Evolutionary conservation across 1,140 invertebrate species (phyloP), one percentile per base, ranked within the genome.

Genomic region (Lordiphosa clarofinis): DNA sequence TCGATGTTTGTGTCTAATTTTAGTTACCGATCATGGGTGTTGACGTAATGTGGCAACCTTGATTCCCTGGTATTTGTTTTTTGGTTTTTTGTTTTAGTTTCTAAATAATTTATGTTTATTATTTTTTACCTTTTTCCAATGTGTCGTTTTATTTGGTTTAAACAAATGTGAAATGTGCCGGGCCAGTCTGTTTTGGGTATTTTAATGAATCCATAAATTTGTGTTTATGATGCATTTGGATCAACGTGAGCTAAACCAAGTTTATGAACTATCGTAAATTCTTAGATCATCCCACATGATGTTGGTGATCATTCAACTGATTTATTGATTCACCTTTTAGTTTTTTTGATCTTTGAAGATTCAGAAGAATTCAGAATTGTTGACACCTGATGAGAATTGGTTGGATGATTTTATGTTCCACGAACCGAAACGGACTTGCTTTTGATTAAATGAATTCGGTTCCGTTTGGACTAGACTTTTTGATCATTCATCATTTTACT

Each of bases 1-100:
- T 39, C 68, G 57, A 61, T 50, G 24, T 31, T 56, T 48, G 37
- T 28, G 10, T 53, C 33, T 70, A 82, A 84, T 82, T 82, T 82
- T 84, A 73, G 76, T 59, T 72, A 50, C 66, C 68, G 64, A 82
- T 84, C 73, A 69, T 72, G 49, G 63, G 58, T 65, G 76, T 84
- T 82, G 76, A 82, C 76, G 76, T 84, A 76, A 82, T 82, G 84
- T 84, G 76, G 76, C 76, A 82, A 82, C 76, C 76, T 82, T 82
- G 76, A 82, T 84, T 84, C 67, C 67, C 56, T 59, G 9, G 47
- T 59, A 36, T 50, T 49, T 44, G 54, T 36, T 55, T 46, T 37
- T 11, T 24, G 44, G 33, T 40, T 60, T 71, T 73, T 36, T 36
- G 46, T 62, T 63, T 56, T 72, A 53, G 47, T 66, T 48, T 60